Percentiles rank a stretch among this genome's conserved stretches.
phyloP scores from a whole-genome alignment of 2,113 vertebrate species.

The Cebus imitator region DNA sequence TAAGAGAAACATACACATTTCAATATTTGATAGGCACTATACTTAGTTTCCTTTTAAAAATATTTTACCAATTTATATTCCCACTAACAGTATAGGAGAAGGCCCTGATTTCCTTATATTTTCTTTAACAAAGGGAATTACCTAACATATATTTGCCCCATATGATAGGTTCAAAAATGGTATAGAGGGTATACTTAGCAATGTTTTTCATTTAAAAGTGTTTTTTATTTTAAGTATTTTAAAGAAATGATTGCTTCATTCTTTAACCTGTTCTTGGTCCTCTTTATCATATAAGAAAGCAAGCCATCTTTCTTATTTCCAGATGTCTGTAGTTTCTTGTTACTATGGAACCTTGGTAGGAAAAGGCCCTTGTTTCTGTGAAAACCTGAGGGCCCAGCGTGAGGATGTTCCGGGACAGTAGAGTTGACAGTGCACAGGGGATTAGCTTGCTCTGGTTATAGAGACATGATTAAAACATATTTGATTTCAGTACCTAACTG shows the following conservation, averaged over 20 bases:
- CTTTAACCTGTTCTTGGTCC: not conserved
- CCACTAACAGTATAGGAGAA: not conserved
- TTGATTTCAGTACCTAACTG: conserved; percentile 30
- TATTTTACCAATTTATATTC: not conserved
- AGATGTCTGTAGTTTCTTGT: not conserved
- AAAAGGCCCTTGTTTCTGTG: not conserved
- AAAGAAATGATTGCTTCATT: not conserved
- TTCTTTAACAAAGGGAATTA: not conserved
- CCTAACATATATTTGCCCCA: not conserved
- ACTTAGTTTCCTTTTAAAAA: conserved; percentile 19
- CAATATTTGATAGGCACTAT: not conserved
- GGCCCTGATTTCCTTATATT: not conserved
- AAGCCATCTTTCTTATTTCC: not conserved
- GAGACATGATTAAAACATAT: not conserved
- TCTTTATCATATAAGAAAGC: not conserved
- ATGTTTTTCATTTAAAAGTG: not conserved
- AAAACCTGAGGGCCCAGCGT: not conserved
- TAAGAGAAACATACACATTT: conserved; percentile 16
- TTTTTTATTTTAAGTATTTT: conserved; percentile 9
- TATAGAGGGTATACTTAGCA: not conserved
- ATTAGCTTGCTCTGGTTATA: not conserved
- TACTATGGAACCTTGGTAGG: not conserved
- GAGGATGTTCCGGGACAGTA: not conserved
- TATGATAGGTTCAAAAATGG: not conserved
- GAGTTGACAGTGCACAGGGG: not conserved